phyloP scores from a whole-genome alignment of 2,113 vertebrate genomes.

The Eudorcas thomsonii region DNA sequence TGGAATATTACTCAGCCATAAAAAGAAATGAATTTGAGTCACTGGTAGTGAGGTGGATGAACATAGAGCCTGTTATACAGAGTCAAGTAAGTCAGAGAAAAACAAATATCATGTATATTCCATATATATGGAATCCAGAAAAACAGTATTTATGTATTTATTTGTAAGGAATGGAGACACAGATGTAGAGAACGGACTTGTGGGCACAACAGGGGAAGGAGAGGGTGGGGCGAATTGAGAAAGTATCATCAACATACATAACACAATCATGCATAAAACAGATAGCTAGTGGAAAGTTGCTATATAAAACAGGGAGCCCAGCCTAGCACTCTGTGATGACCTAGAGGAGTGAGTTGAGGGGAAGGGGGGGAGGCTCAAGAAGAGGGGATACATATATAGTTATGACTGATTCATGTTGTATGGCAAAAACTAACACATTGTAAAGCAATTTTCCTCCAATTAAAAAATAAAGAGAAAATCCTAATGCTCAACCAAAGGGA shows the following conservation, averaged over 20 bases:
- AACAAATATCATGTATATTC: background rate
- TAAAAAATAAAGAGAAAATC: background rate
- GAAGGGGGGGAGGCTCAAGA: background rate
- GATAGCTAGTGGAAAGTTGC: background rate
- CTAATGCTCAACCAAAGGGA: background rate
- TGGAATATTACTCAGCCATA: background rate
- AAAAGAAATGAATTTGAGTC: background rate
- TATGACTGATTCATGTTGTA: background rate
- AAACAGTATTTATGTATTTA: background rate
- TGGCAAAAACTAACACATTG: background rate
- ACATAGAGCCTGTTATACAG: background rate
- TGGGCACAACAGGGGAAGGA: background rate
- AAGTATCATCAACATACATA: background rate
- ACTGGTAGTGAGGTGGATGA: background rate
- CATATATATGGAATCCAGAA: background rate
- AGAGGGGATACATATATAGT: background rate
- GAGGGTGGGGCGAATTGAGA: background rate
- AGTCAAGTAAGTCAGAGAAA: background rate
- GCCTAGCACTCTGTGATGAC: background rate
- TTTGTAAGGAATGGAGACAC: background rate
- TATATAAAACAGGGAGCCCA: background rate
- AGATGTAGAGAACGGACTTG: background rate
- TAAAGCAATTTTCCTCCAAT: background rate
- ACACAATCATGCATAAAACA: accelerated
- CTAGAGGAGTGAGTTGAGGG: background rate